These are phyloP conservation scores for Argentina silus DNA, from an alignment of 2,797 vertebrate species.

Conservation along the genomic window DNA sequence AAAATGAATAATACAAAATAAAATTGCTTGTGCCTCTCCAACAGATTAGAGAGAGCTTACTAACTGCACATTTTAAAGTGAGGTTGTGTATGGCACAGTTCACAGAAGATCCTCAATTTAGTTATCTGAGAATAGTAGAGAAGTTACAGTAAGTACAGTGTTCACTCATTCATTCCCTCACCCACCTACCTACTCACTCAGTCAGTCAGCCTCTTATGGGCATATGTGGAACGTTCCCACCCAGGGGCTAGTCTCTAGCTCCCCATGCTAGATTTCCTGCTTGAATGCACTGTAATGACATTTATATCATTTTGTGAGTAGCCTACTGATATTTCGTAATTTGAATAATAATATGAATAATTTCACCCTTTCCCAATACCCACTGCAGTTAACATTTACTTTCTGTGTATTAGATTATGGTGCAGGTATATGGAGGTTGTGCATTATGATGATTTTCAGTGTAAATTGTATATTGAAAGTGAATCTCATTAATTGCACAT, in stretches of 20 bases:
- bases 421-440: slow-evolving; percentile 16
- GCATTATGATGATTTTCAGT: slow-evolving; percentile 60
- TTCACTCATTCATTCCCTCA: not conserved
- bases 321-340: slow-evolving; percentile 34
- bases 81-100: slow-evolving; percentile 46
- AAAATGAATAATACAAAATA: no score
- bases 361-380: slow-evolving; percentile 59
- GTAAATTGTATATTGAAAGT: slow-evolving; percentile 69
- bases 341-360: slow-evolving; percentile 39
- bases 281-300: slow-evolving; percentile 78
- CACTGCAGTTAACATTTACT: not conserved
- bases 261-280: slow-evolving; percentile 73
- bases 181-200: slow-evolving; percentile 43
- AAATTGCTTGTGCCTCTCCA: no score
- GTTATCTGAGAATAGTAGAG: slow-evolving; percentile 12
- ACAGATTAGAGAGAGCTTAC: no score
- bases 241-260: slow-evolving; percentile 71
- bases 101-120: slow-evolving; percentile 51
- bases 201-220: slow-evolving; percentile 65
- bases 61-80: no score
- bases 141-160: no score
- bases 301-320: slow-evolving; percentile 73
- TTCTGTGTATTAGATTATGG: slow-evolving; percentile 60
- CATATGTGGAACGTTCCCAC: slow-evolving; percentile 67
- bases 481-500: slow-evolving; percentile 62